Base-by-base conservation (phyloP, 2,888 invertebrate species). In the Gordius sp. region DNA sequence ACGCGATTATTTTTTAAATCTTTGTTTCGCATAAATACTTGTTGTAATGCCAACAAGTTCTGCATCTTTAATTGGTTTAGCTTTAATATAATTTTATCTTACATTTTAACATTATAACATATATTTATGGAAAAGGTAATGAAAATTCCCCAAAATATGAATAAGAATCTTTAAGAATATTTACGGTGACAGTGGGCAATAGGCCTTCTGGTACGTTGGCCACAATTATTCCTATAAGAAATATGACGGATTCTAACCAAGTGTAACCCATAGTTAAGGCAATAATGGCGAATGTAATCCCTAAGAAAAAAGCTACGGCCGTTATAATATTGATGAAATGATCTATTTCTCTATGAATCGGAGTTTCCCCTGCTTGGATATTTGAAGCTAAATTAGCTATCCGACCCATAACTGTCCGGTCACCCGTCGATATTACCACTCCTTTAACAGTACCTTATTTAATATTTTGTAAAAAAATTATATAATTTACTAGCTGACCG, bases 221-320 rank as follows among this genome's bases (percentile, higher is more conserved):
- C 62, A 97, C 93, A 73, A 97, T 97, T 73, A 97, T 93, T 60
- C 93, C 93, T 70, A 97, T 97, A 65, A 89, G 76, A 78, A 97
- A 97, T 72, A 97, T 89, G 64, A 93, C 91, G 68, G 93, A 91
- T 70, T 93, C 93, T 65, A 97, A 76, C 91, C 91, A 93, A 71
- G 87, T 83, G 73, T 97, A 97, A 65, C 89, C 89, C 64, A 97
- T 78, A 68, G 87, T 65, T 73, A 97, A 85, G 61, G 93, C 89
- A 68, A 97, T 89, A 59, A 91, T 68, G 65, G 73, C 73, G n/a
- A 73, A 72, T 63, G 71, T 71, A 63, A 72, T 73, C 56, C 73
- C 73, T 18, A 72, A 72, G 67, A 73, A 73, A 66, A 73, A 73
- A 60, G 72, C 72, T 60, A 73, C 61, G 63, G 73, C 73, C 58